These are phyloP conservation scores for Arion vulgaris DNA, from an alignment of 1,140 invertebrate genomes.

Conservation along the genomic window DNA sequence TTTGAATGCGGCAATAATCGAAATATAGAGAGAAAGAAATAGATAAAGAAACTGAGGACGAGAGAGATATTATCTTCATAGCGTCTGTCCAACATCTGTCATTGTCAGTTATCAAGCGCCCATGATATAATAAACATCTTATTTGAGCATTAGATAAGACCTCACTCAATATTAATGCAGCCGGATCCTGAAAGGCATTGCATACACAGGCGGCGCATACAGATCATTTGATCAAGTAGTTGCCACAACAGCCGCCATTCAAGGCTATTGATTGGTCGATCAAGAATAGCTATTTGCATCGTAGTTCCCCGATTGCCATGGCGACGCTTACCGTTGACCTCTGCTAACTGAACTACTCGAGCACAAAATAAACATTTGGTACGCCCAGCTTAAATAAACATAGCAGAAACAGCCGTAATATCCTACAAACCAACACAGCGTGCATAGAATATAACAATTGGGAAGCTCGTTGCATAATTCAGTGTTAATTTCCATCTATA, in stretches of 20 bases:
- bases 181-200: background rate
- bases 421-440: background rate
- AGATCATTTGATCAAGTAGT: background rate
- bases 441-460: background rate
- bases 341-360: conserved; percentile 24
- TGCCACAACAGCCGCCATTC: background rate
- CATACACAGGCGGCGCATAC: background rate
- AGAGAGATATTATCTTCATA: too few relatives aligned
- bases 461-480: background rate
- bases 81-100: too few relatives aligned
- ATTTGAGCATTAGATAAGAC: too few relatives aligned
- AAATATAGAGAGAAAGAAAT: too few relatives aligned
- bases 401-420: background rate
- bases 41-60: too few relatives aligned
- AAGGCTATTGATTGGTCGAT: conserved; percentile 10
- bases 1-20: too few relatives aligned
- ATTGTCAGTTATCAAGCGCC: too few relatives aligned
- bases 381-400: background rate
- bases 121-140: too few relatives aligned
- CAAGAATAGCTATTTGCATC: conserved; percentile 21
- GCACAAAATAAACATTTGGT: background rate
- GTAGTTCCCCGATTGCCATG: conserved; percentile 13
- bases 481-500: background rate
- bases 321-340: conserved; percentile 13
- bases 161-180: too few relatives aligned